Evolutionary conservation across 1,140 invertebrate genomes (phyloP).

Genomic region (Octopus sinensis): DNA sequence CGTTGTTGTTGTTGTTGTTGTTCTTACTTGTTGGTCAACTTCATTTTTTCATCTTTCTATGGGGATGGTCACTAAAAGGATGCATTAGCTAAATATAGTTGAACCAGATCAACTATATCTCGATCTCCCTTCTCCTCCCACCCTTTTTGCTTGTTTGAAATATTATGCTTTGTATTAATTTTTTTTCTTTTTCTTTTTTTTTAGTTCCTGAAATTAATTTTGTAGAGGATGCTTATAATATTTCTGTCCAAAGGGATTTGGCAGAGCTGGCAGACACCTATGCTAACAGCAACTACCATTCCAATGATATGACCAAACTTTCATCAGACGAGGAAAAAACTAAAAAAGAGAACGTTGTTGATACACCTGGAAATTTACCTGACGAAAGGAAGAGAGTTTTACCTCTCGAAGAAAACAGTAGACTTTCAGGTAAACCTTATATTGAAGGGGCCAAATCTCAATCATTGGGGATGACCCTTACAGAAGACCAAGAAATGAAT

Average conservation of each 20-base stretch:
- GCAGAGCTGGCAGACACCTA: constrained; percentile 85
- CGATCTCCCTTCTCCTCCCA: background rate
- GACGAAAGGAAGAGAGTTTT: constrained; percentile 22
- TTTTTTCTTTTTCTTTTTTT: constrained; percentile 50
- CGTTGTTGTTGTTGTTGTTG: no score
- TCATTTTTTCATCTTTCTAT: background rate
- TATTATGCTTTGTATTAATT: constrained; percentile 11
- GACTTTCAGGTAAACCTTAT: constrained; percentile 10
- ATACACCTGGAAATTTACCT: constrained; percentile 18
- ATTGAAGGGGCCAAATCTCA: constrained; percentile 31
- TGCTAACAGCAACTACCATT: constrained; percentile 84
- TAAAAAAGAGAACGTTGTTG: background rate
- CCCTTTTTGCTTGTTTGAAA: background rate
- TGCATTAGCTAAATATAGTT: background rate
- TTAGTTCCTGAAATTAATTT: constrained; percentile 78
- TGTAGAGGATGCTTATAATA: constrained; percentile 95
- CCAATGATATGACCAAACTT: constrained; percentile 91
- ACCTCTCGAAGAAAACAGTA: constrained; percentile 35
- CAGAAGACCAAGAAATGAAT: constrained; percentile 18
- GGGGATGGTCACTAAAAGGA: background rate
- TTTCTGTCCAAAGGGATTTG: constrained; percentile 89
- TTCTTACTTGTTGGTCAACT: background rate
- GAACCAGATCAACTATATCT: background rate
- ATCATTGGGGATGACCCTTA: constrained; percentile 15
- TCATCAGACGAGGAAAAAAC: constrained; percentile 64